A percentile compares a stretch with the other conserved stretches of the same genome.
These are phyloP conservation scores for Galeruca laticollis DNA, from an alignment of 2,888 invertebrate species.

Conservation along the genomic window DNA sequence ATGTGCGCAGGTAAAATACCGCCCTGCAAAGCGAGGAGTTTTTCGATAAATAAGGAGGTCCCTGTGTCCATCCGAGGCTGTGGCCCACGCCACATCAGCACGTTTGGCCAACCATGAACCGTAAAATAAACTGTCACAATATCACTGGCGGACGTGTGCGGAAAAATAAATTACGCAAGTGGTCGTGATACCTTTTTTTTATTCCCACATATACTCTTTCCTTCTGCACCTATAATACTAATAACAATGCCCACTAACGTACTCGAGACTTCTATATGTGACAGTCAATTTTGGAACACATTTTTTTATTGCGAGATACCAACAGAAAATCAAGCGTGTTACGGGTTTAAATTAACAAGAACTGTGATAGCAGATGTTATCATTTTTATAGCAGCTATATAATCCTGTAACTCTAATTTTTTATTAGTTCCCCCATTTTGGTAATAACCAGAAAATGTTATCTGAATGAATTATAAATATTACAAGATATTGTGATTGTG, in stretches of 20 bases:
- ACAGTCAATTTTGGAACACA: constrained; percentile 4
- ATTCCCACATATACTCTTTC: constrained; percentile 13
- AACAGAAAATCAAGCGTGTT: neutral
- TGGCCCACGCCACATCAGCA: constrained; percentile 40
- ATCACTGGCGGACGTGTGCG: constrained; percentile 35
- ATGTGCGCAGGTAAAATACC: neutral
- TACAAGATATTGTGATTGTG: too few species aligned
- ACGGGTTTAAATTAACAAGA: neutral
- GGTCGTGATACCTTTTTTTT: constrained; percentile 22
- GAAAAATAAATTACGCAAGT: constrained; percentile 30
- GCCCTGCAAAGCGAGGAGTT: constrained; percentile 49
- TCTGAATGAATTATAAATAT: too few species aligned
- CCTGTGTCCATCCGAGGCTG: constrained; percentile 42
- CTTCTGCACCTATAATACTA: constrained; percentile 18
- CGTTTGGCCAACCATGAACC: constrained; percentile 34
- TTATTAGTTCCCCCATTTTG: too few species aligned
- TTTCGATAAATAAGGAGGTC: constrained; percentile 62
- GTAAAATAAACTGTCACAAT: constrained; percentile 43
- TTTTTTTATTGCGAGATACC: constrained; percentile 8
- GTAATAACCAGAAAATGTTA: too few species aligned
- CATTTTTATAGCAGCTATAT: neutral
- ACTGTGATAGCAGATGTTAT: neutral
- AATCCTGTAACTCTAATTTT: neutral
- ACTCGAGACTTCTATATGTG: neutral
- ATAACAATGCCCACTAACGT: constrained; percentile 19